Evolutionary conservation across 2,888 invertebrate genomes (phyloP), one percentile per base, ranked within the genome.

Genomic region (Yponomeuta sedellus): DNA sequence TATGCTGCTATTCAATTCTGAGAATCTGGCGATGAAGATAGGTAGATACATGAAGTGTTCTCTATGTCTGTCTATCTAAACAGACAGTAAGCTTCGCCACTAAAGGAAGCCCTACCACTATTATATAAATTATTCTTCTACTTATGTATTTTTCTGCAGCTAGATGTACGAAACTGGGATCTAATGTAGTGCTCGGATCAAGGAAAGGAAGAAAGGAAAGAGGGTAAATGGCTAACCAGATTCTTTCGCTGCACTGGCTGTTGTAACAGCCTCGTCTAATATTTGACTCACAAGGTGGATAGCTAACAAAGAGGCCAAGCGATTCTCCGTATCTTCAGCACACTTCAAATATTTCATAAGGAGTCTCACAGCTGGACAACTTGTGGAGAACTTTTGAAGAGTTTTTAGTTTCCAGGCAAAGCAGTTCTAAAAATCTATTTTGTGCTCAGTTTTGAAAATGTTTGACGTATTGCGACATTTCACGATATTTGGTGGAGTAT

Each of bases 231-330:
- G 57, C 59, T 64, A 73, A 86, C 86, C 85, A 68, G 85, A 80
- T 64, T 86, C 83, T 64, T 71, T 72, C 44, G 81, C 82, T 66
- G 82, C 78, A 71, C 82, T 85, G 10, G 79, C 85, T 70, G 88
- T 82, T 66, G 81, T 74, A 69, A 75, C 83, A 0, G 89, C 90
- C 71, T 90, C 89, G 56, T 91, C 85, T 66, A 91, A 73, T 11
- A 91, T 79, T 72, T 88, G 82, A 65, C 80, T 81, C 22, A 91
- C 85, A 44, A 90, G 76, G 70, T 85, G 84, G 10, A 84, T 76
- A 52, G 89, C 90, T 64, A 82, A 68, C 66, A 82, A 52, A 52
- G 44, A 52, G 71, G 16, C 79, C 79, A 16, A 83, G 85, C 52
- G 78, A 57, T 65, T 28, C 16, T n/a, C 20, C 8, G 8, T 65